A percentile compares a stretch with the other conserved stretches of the same genome.
phyloP scores from a whole-genome alignment of 2,797 vertebrate species.

The Betta splendens region DNA sequence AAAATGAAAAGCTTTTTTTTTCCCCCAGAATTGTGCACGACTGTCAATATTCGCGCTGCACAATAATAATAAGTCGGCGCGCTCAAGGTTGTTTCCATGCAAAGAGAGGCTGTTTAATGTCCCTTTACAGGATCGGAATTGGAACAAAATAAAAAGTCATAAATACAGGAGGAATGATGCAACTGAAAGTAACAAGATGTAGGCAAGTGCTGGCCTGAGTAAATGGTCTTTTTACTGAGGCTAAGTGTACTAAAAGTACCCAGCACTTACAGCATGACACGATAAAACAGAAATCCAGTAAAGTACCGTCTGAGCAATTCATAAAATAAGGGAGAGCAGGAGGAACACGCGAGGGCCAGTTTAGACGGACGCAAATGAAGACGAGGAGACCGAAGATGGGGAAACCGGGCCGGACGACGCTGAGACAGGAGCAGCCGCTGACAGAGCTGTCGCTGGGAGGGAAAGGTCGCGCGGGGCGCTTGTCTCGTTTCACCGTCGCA shows the following conservation, averaged over 20 bases:
- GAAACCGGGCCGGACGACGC: slow-evolving; percentile 27
- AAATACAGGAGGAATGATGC: slow-evolving; percentile 50
- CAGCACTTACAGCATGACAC: slow-evolving; percentile 20
- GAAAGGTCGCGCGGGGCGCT: slow-evolving; percentile 67
- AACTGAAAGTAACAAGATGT: slow-evolving; percentile 48
- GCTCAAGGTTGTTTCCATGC: slow-evolving; percentile 46
- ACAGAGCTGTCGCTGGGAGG: slow-evolving; percentile 51
- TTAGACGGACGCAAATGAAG: background rate
- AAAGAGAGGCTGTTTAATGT: slow-evolving; percentile 39
- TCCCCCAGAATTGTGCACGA: slow-evolving; percentile 9
- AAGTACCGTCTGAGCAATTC: slow-evolving; percentile 21
- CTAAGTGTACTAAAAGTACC: slow-evolving; percentile 29
- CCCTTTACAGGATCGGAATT: slow-evolving; percentile 28
- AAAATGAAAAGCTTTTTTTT: slow-evolving; percentile 25
- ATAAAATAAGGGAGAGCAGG: slow-evolving; percentile 19
- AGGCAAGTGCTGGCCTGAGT: slow-evolving; percentile 25
- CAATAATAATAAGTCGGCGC: slow-evolving; percentile 40
- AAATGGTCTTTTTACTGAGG: slow-evolving; percentile 41
- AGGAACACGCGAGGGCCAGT: background rate
- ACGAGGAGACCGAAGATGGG: slow-evolving; percentile 2
- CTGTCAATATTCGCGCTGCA: slow-evolving; percentile 22
- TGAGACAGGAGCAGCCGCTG: slow-evolving; percentile 41
- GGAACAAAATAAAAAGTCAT: slow-evolving; percentile 40
- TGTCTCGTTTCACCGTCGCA: slow-evolving; percentile 65
- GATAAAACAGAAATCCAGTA: slow-evolving; percentile 19